A percentile compares a stretch with the other conserved stretches of the same genome.
Evolutionary conservation across 1,140 invertebrate genomes (phyloP).

Genomic region (Ceratina japonica): DNA sequence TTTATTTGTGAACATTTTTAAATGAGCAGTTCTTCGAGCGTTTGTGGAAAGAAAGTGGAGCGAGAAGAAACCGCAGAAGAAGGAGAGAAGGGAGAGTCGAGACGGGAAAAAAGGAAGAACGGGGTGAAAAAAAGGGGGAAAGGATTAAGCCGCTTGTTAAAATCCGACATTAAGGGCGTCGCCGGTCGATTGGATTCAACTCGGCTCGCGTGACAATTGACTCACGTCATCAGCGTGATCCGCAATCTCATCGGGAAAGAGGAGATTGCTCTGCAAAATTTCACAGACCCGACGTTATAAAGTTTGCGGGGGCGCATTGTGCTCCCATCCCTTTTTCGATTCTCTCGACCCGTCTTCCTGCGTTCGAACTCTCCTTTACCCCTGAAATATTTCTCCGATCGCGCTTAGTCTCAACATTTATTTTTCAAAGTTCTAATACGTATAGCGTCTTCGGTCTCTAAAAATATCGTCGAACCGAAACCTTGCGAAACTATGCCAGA

Average conservation of each 20-base stretch:
- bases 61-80: too few relatives aligned
- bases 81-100: not conserved
- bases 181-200: conserved; percentile 74
- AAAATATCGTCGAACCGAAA: too few relatives aligned
- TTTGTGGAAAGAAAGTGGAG: not conserved
- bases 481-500: too few relatives aligned
- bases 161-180: conserved; percentile 70
- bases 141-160: conserved; percentile 63
- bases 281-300: conserved; percentile 34
- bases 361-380: too few relatives aligned
- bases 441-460: too few relatives aligned
- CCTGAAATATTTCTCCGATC: too few relatives aligned
- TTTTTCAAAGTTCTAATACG: too few relatives aligned
- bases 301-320: conserved; percentile 27
- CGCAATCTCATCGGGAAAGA: conserved; percentile 53
- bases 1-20: too few relatives aligned
- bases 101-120: not conserved
- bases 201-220: conserved; percentile 75
- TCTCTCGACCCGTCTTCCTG: not conserved
- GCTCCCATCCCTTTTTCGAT: not conserved
- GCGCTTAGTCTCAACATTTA: too few relatives aligned
- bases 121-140: conserved; percentile 10
- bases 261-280: conserved; percentile 56
- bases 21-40: too few relatives aligned
- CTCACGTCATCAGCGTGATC: conserved; percentile 71